Evolutionary conservation across 2,113 vertebrate genomes (phyloP).

Genomic region (Spilogale gracilis): DNA sequence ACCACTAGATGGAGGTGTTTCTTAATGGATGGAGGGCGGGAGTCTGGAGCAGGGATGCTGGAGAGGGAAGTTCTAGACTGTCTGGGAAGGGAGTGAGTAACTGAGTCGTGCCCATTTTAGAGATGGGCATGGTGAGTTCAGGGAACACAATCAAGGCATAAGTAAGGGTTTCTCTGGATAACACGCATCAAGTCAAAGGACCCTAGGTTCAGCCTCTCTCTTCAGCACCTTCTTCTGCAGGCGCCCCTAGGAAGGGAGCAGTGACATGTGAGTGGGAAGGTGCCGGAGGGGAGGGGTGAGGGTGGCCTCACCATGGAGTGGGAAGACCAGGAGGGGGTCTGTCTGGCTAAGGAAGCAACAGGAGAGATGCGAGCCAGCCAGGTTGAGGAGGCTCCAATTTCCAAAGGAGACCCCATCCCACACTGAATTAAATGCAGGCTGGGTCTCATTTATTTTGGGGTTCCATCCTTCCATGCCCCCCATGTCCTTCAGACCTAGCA

Average conservation of each 20-base stretch:
- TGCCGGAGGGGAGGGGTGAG: rapidly evolving
- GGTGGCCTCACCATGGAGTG: rapidly evolving
- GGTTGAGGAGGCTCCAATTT: neutral
- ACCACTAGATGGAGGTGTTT: slow-evolving; percentile 79
- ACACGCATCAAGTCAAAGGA: neutral
- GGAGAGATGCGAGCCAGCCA: neutral
- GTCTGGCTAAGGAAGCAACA: neutral
- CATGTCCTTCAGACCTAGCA: neutral
- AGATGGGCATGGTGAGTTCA: neutral
- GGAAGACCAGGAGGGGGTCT: neutral
- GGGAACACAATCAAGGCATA: neutral
- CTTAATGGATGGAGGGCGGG: slow-evolving; percentile 53
- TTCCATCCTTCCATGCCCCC: rapidly evolving
- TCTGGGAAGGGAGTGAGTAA: neutral
- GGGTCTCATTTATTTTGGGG: neutral
- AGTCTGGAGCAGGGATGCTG: rapidly evolving
- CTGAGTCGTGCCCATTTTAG: neutral
- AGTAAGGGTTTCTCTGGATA: too few relatives aligned
- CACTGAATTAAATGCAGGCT: rapidly evolving
- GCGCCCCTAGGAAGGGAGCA: neutral
- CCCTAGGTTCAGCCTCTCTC: neutral
- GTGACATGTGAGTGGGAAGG: neutral
- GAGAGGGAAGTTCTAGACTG: neutral
- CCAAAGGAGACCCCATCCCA: neutral
- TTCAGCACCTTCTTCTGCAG: neutral